Base-by-base conservation (phyloP, 2,797 vertebrate species). In the Sebastes oblongus region DNA sequence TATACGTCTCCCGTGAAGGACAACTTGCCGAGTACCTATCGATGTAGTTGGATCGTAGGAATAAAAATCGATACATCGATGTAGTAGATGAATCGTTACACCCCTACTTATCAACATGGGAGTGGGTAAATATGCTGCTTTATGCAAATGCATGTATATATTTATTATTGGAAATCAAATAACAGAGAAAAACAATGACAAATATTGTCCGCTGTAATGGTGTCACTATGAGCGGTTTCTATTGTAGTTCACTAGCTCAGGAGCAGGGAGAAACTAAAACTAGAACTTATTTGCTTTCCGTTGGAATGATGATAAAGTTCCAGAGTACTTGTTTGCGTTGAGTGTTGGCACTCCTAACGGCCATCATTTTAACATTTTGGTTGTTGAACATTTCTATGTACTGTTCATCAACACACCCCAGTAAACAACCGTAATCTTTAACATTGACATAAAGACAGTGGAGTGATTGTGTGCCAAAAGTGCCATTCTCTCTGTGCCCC, bases 401-500 rank as follows among this genome's bases (percentile, higher is more conserved):
- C 55, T 56, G 42, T 56, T 77, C 8, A 32, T 66, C 65, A 64
- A n/a, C 30, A 59, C 66, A 65, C 52, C 9, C 36, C 59, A 81
- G 54, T 76, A 66, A 78, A 67, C 78, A 78, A 65, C 75, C 56
- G 66, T 77, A 67, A 71, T 78, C 69, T 75, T 86, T 52, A 77
- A 72, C 80, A 61, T 72, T 42, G 46, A 79, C 78, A 20, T 73
- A 70, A 77, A 42, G 39, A 78, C 82, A 66, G 80, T 8, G 13
- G 65, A 87, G 70, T 71, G 75, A 82, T 85, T 66, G 80, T 82
- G 79, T 81, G 84, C 68, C 78, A 89, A 75, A 60, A 86, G 75
- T 85, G 81, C 72, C 83, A 86, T 89, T 87, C 75, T 72, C 80
- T 78, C 60, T 61, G 52, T 71, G 81, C 62, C 86, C 86, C 72